These are phyloP conservation scores for Macaria notata DNA, from an alignment of 2,888 invertebrate species.

Conservation along the genomic window DNA sequence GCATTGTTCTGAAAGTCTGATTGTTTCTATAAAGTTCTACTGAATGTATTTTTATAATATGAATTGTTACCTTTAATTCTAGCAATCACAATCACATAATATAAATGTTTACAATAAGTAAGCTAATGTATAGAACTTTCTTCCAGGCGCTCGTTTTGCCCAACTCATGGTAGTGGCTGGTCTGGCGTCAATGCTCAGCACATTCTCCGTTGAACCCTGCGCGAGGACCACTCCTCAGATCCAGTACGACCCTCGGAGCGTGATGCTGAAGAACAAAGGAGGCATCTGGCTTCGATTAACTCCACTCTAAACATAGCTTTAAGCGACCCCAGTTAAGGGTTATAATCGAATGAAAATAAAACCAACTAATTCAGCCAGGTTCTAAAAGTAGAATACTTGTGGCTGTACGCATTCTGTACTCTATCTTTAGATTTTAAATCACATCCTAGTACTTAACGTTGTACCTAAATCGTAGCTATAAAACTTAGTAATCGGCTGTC, in stretches of 20 bases:
- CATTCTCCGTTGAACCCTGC: conserved; percentile 63
- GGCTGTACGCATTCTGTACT: neutral
- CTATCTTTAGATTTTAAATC: neutral
- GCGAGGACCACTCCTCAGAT: conserved; percentile 61
- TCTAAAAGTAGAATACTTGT: neutral
- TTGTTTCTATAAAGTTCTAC: too few species aligned
- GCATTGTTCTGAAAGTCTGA: conserved; percentile 35
- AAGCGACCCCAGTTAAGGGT: conserved; percentile 9
- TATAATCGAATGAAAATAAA: neutral
- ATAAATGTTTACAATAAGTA: too few species aligned
- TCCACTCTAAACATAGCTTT: conserved; percentile 32
- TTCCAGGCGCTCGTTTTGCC: conserved; percentile 73
- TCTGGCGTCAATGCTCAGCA: conserved; percentile 57
- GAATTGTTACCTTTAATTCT: too few species aligned
- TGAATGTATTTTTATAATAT: too few species aligned
- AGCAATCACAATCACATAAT: too few species aligned
- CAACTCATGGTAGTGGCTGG: conserved; percentile 65
- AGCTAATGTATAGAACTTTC: neutral
- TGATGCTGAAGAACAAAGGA: conserved; percentile 75
- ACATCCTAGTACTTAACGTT: conserved; percentile 17
- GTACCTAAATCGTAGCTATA: too few species aligned
- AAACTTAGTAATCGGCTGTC: too few species aligned
- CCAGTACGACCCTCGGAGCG: conserved; percentile 70
- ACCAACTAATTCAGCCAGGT: neutral
- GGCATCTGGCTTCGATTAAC: conserved; percentile 70